These are phyloP conservation scores for Spheniscus mendiculus DNA, from an alignment of 2,113 vertebrate species.

Conservation along the genomic window DNA sequence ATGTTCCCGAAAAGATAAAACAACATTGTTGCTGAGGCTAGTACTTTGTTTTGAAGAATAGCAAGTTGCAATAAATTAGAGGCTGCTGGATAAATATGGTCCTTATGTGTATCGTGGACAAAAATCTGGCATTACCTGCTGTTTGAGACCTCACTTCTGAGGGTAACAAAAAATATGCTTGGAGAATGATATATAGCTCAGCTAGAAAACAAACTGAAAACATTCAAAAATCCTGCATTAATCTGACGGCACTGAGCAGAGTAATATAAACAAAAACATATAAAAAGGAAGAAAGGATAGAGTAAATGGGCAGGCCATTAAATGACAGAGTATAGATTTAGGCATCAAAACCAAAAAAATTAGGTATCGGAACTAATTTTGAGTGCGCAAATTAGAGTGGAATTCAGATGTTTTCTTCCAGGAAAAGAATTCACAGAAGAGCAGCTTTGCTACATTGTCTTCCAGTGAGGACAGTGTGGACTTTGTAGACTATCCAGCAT, in stretches of 20 bases:
- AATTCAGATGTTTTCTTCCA: neutral
- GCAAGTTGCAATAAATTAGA: neutral
- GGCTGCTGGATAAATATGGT: neutral
- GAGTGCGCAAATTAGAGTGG: neutral
- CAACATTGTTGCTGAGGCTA: neutral
- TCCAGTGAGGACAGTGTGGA: neutral
- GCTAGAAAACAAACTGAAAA: neutral
- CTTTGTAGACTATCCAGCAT: neutral
- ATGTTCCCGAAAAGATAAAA: neutral
- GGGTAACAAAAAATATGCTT: neutral
- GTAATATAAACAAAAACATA: neutral
- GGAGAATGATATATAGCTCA: neutral
- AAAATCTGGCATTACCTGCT: neutral
- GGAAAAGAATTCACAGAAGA: neutral
- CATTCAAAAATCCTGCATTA: neutral
- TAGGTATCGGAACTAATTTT: neutral
- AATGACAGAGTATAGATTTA: neutral
- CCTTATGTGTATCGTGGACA: neutral
- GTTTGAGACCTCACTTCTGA: neutral
- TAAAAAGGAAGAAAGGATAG: neutral
- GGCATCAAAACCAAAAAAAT: neutral
- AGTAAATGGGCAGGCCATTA: neutral
- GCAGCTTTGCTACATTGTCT: neutral
- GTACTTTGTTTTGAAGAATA: neutral
- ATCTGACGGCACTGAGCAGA: neutral